A percentile compares a stretch with the other conserved stretches of the same genome.
Evolutionary conservation across 2,888 invertebrate species (phyloP).

Genomic region (Oscheius myriophilus): DNA sequence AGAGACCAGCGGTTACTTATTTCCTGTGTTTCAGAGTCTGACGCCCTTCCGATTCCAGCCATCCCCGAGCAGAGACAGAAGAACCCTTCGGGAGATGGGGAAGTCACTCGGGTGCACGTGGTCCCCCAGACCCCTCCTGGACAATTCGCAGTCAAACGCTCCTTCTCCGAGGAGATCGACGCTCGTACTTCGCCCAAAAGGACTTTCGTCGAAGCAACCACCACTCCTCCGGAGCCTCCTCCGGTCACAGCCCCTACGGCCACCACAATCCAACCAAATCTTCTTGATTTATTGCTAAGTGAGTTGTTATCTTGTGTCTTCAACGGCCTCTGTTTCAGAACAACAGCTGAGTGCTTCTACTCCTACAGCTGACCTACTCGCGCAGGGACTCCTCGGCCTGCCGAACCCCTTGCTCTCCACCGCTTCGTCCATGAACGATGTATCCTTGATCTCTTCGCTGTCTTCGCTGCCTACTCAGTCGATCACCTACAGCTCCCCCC

Average conservation of each 20-base stretch:
- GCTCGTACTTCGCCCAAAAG: conserved; percentile 28
- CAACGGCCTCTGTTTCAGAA: conserved; percentile 3
- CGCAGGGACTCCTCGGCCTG: conserved; percentile 30
- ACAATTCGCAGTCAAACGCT: conserved; percentile 40
- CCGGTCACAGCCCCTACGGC: conserved; percentile 3
- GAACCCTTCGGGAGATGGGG: conserved; percentile 24
- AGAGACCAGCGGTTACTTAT: too few relatives aligned
- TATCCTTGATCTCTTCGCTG: conserved; percentile 25
- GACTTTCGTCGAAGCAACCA: conserved; percentile 18
- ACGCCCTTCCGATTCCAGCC: conserved; percentile 37
- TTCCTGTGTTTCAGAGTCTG: conserved; percentile 23
- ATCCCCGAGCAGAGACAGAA: conserved; percentile 21
- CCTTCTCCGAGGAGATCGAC: conserved; percentile 29
- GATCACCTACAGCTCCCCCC: conserved; percentile 33
- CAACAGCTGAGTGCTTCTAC: conserved; percentile 11
- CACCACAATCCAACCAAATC: conserved; percentile 22
- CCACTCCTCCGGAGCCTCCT: conserved; percentile 13
- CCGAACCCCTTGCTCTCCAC: conserved; percentile 7
- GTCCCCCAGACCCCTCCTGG: conserved; percentile 31
- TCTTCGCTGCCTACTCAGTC: conserved; percentile 30
- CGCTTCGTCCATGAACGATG: conserved; percentile 4
- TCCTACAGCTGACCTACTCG: conserved; percentile 16
- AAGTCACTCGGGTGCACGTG: conserved; percentile 12
- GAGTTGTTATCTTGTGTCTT: background rate
- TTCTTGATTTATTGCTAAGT: conserved; percentile 29